Conservation (phyloP, 2,888 invertebrate species). For the Beris morrisii region DNA sequence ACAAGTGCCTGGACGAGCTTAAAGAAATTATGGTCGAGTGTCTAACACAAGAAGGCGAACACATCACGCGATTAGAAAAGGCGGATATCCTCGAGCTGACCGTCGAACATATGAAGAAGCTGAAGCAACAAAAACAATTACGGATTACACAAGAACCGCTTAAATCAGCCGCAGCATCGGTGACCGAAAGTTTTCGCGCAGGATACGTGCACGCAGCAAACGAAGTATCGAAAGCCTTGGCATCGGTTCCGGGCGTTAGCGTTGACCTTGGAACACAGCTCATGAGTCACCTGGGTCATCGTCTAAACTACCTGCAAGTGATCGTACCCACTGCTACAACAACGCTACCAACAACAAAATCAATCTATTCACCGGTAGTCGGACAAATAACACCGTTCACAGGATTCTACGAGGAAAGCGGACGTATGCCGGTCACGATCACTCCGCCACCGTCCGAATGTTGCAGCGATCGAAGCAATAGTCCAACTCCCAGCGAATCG, state of each 20-base stretch:
- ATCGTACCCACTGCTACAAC: conserved; percentile 50
- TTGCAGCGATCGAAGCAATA: conserved; percentile 52
- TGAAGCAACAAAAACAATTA: conserved; percentile 74
- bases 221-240: conserved; percentile 83
- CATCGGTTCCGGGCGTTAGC: conserved; percentile 84
- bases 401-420: conserved; percentile 34
- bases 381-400: conserved; percentile 6
- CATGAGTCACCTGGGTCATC: conserved; percentile 88
- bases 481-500: conserved; percentile 53
- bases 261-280: conserved; percentile 84
- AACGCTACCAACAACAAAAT: conserved; percentile 2
- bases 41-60: conserved; percentile 79
- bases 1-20: conserved; percentile 85
- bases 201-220: conserved; percentile 89
- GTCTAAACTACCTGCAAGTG: conserved; percentile 64
- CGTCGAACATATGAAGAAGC: conserved; percentile 82
- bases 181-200: conserved; percentile 78
- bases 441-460: conserved; percentile 56
- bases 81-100: conserved; percentile 88
- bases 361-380: conserved; percentile 33
- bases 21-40: conserved; percentile 82
- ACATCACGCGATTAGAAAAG: conserved; percentile 86
- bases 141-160: conserved; percentile 38
- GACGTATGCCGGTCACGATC: conserved; percentile 44
- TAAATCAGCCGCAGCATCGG: conserved; percentile 43